A percentile compares a stretch with the other conserved stretches of the same genome.
These are phyloP conservation scores for Xerus inauris DNA, from an alignment of 2,113 vertebrate species.

Conservation along the genomic window DNA sequence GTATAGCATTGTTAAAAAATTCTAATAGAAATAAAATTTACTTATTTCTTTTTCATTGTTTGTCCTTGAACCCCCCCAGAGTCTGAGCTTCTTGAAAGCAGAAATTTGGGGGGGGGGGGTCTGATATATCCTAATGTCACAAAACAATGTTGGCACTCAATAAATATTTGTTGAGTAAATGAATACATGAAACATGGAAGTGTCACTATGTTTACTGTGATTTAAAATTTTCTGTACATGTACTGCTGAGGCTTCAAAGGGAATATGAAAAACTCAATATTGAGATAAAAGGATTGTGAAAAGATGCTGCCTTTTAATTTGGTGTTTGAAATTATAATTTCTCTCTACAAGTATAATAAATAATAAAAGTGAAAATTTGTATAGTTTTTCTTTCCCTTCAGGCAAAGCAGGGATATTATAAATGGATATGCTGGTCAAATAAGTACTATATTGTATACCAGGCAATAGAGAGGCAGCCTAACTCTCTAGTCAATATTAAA, in stretches of 20 bases:
- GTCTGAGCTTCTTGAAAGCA: slow-evolving; percentile 31
- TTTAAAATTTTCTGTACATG: background rate
- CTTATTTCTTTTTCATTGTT: background rate
- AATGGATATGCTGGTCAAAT: background rate
- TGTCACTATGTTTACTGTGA: background rate
- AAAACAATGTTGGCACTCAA: background rate
- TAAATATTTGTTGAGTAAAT: slow-evolving; percentile 39
- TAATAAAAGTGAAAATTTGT: background rate
- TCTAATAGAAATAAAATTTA: background rate
- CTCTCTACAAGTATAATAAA: background rate
- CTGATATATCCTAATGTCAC: background rate
- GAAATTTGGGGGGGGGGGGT: background rate
- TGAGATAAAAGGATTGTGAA: background rate
- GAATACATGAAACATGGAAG: background rate
- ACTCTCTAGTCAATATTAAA: slow-evolving; percentile 6
- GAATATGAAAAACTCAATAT: background rate
- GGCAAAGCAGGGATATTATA: background rate
- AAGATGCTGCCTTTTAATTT: slow-evolving; percentile 14
- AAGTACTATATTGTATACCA: background rate
- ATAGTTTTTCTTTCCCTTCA: background rate
- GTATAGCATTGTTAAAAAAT: background rate
- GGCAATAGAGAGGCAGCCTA: background rate
- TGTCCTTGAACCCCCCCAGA: background rate
- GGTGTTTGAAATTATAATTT: slow-evolving; percentile 21
- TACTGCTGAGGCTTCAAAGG: background rate